Evolutionary conservation across 2,888 invertebrate genomes (phyloP).

Genomic region (Hirtodrosophila trivittata): DNA sequence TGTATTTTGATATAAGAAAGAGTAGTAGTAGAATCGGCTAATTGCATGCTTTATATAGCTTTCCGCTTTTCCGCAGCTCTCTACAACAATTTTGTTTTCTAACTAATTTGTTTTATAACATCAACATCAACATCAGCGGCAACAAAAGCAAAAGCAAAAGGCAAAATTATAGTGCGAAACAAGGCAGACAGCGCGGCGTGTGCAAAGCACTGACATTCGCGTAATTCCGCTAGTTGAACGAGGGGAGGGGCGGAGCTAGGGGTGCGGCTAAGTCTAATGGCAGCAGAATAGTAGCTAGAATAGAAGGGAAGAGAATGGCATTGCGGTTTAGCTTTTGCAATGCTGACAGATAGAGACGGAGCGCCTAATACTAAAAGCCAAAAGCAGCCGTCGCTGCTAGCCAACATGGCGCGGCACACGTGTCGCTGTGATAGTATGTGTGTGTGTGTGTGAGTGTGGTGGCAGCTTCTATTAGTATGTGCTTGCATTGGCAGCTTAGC

Average conservation of each 20-base stretch:
- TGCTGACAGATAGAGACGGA: slow-evolving; percentile 50
- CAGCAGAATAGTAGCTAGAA: slow-evolving; percentile 15
- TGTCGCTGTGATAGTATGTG: slow-evolving; percentile 40
- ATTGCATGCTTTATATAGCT: slow-evolving; percentile 64
- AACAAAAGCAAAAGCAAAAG: slow-evolving; percentile 52
- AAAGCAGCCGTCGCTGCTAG: slow-evolving; percentile 59
- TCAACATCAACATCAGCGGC: slow-evolving; percentile 44
- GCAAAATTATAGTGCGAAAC: slow-evolving; percentile 70
- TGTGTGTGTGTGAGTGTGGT: slow-evolving; percentile 17
- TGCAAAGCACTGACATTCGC: slow-evolving; percentile 57
- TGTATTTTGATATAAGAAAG: slow-evolving; percentile 6
- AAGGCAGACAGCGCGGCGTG: slow-evolving; percentile 70
- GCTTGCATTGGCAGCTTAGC: slow-evolving; percentile 46
- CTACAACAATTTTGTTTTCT: slow-evolving; percentile 45
- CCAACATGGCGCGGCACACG: slow-evolving; percentile 72
- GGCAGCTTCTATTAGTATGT: slow-evolving; percentile 11
- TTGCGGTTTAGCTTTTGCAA: slow-evolving; percentile 71
- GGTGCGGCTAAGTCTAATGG: slow-evolving; percentile 43
- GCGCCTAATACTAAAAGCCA: slow-evolving; percentile 22
- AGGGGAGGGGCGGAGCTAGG: neutral
- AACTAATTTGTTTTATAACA: slow-evolving; percentile 77
- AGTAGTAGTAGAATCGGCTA: slow-evolving; percentile 52
- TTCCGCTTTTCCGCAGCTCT: slow-evolving; percentile 34
- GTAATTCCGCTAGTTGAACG: slow-evolving; percentile 31
- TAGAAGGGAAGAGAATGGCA: slow-evolving; percentile 26